Evolutionary conservation across 2,113 vertebrate genomes (phyloP), one percentile per base, ranked within the genome.

Genomic region (Apistogramma diplotaenia): DNA sequence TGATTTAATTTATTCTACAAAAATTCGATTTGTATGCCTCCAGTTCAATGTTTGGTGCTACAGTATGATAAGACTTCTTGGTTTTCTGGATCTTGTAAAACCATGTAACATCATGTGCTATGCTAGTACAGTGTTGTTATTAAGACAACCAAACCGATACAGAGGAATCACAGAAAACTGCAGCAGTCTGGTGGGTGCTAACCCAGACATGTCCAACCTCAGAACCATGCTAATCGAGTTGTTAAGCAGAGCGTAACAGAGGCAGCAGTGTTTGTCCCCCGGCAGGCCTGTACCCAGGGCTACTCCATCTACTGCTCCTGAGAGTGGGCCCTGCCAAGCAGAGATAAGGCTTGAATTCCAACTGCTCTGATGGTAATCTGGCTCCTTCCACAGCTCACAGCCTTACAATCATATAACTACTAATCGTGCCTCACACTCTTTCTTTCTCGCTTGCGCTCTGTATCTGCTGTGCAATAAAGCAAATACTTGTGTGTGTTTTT

Each of bases 291-390:
- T 81, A 91, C 87, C 88, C 78, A 57, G 33, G 67, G 79, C 86
- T 83, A 79, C 75, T 89, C 81, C 84, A 72, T 89, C 89, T 76
- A 78, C 81, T 74, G 86, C 80, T 87, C 74, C 78, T 76, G 33
- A 81, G 79, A 91, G 35, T 35, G 72, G 75, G 82, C 46, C 86
- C 91, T 94, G 93, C 83, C 81, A 74, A 85, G 79, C 76, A 72
- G 79, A 93, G 94, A 95, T 94, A 95, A 94, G 91, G 86, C 75
- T 82, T 82, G 79, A 90, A 92, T 91, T 93, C 89, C 85, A 87
- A 89, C 91, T 76, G 88, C 89, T 85, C 86, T 87, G 93, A 95
- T 94, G 88, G 8, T 92, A 93, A 95, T 94, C 93, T 84, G 89
- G 59, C 83, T 85, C 56, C 91, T 87, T 89, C 76, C 74, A 87